A percentile compares a stretch with the other conserved stretches of the same genome.
Conservation (phyloP, 2,888 invertebrate species). For the Odontocolon sp. region DNA sequence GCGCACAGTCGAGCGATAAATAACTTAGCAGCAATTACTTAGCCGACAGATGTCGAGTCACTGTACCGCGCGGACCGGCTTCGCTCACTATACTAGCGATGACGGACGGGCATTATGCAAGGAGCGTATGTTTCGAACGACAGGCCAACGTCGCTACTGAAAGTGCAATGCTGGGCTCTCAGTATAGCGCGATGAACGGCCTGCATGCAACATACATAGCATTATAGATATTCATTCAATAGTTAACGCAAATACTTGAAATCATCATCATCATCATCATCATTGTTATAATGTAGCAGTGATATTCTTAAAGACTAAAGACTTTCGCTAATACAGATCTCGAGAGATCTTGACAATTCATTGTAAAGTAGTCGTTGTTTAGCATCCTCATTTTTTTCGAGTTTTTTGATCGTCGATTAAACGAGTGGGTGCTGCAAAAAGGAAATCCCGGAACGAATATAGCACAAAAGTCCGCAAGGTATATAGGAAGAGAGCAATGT, state of each 20-base stretch:
- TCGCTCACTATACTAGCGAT: conserved; percentile 32
- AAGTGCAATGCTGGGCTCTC: conserved; percentile 2
- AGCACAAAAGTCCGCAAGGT: background rate
- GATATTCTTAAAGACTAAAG: background rate
- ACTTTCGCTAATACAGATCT: background rate
- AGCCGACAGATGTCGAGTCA: conserved; percentile 63
- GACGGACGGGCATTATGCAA: conserved; percentile 60
- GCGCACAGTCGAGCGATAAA: conserved; percentile 61
- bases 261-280: conserved; percentile 35
- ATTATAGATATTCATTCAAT: conserved; percentile 43
- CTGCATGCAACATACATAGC: conserved; percentile 29
- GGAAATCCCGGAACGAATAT: conserved; percentile 34
- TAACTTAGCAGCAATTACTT: conserved; percentile 71
- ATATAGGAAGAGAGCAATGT: conserved; percentile 26
- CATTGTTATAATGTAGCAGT: conserved; percentile 19
- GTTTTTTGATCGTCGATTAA: background rate
- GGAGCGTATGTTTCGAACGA: conserved; percentile 47
- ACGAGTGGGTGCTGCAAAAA: background rate
- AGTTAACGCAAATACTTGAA: conserved; percentile 37
- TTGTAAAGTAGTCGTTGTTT: too few species aligned
- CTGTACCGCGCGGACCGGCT: conserved; percentile 23
- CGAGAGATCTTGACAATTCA: too few species aligned
- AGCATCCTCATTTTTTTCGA: too few species aligned
- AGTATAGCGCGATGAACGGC: conserved; percentile 43
- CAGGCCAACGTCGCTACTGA: conserved; percentile 32